These are phyloP conservation scores for Scaptomyza graminum DNA, from an alignment of 1,140 invertebrate species.

Conservation along the genomic window DNA sequence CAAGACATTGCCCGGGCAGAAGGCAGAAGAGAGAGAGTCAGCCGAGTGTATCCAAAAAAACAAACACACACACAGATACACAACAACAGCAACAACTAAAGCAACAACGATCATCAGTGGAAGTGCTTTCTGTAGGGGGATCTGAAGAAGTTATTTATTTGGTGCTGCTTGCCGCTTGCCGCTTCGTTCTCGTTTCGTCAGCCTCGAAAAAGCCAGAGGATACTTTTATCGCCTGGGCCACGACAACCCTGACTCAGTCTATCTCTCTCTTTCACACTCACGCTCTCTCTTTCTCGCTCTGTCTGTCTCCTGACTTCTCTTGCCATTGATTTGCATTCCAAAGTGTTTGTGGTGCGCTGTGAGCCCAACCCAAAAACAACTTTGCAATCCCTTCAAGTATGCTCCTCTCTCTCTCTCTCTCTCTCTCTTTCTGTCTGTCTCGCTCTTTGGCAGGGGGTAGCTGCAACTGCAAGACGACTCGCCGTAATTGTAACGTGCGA, in stretches of 20 bases:
- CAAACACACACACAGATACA: conserved; percentile 31
- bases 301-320: background rate
- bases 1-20: conserved; percentile 19
- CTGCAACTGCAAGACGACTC: conserved; percentile 27
- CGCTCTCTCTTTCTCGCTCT: too few relatives aligned
- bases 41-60: conserved; percentile 71
- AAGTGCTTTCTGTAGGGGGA: conserved; percentile 51
- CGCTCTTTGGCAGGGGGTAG: background rate
- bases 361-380: conserved; percentile 66
- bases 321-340: conserved; percentile 75
- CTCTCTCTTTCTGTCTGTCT: background rate
- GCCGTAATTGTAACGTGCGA: conserved; percentile 76
- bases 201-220: conserved; percentile 55
- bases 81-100: conserved; percentile 1
- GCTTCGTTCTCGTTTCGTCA: conserved; percentile 47
- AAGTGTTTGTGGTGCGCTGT: conserved; percentile 54
- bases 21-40: too few relatives aligned
- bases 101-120: conserved; percentile 1
- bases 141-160: conserved; percentile 75
- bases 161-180: conserved; percentile 48
- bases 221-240: conserved; percentile 68
- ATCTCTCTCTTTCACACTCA: background rate
- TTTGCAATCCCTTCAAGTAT: conserved; percentile 35
- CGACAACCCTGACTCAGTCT: background rate
- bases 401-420: conserved; percentile 2